These are phyloP conservation scores for Aplocera efformata DNA, from an alignment of 2,888 invertebrate genomes.

Conservation along the genomic window DNA sequence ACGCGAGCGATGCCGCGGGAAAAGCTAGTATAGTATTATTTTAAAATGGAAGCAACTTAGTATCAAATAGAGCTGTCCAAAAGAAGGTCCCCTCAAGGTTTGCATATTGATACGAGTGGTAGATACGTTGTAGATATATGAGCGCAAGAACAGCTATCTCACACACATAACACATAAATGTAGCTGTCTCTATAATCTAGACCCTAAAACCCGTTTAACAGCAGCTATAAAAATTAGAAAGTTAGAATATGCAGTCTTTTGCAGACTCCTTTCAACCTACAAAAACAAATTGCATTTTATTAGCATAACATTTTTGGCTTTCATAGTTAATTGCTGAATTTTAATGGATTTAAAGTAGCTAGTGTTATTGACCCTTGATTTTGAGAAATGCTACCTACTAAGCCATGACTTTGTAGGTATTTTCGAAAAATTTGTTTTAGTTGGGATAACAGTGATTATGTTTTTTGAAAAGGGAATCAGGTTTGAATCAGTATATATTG, in stretches of 20 bases:
- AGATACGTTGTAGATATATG: too few species aligned
- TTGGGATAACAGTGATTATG: too few species aligned
- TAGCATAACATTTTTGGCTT: constrained; percentile 70
- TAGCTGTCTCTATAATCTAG: constrained; percentile 41
- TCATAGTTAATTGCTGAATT: constrained; percentile 65
- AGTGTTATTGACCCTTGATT: constrained; percentile 53
- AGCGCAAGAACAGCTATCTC: constrained; percentile 16
- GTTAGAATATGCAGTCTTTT: constrained; percentile 66
- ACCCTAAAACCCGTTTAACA: constrained; percentile 72
- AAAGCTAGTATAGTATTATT: too few species aligned
- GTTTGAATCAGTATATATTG: too few species aligned
- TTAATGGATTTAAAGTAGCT: constrained; percentile 52
- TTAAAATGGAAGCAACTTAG: constrained; percentile 3
- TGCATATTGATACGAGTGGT: constrained; percentile 6
- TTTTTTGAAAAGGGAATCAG: too few species aligned
- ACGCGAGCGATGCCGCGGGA: too few species aligned
- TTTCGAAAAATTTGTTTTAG: too few species aligned
- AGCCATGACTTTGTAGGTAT: too few species aligned
- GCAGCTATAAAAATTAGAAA: constrained; percentile 73
- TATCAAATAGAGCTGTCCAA: constrained; percentile 17
- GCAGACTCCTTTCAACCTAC: constrained; percentile 72
- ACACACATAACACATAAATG: constrained; percentile 38
- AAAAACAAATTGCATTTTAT: constrained; percentile 74
- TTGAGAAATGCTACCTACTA: constrained; percentile 17
- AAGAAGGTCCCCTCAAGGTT: constrained; percentile 22